These are phyloP conservation scores for Taphrorychus bicolor DNA, from an alignment of 2,888 invertebrate species.

Conservation along the genomic window DNA sequence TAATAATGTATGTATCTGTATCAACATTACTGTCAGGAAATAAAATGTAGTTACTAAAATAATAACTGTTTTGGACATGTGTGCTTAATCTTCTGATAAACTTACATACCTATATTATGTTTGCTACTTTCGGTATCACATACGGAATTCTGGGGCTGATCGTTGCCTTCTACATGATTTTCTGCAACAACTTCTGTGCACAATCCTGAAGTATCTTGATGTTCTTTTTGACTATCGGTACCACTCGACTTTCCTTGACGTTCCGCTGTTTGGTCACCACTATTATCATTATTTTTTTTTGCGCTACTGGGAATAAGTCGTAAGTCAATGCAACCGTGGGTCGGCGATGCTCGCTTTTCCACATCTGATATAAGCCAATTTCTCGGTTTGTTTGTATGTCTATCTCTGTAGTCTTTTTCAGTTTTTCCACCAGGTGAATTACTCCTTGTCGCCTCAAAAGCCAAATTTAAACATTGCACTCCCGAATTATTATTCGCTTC, in stretches of 20 bases:
- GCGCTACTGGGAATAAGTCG: conserved; percentile 29
- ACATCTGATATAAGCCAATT: conserved; percentile 59
- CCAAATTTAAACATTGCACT: conserved; percentile 53
- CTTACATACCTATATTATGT: conserved; percentile 51
- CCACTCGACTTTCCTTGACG: not conserved
- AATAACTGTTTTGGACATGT: too few species aligned
- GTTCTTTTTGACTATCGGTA: not conserved
- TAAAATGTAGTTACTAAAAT: too few species aligned
- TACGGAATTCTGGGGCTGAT: conserved; percentile 43
- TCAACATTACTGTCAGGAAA: too few species aligned
- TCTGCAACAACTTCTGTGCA: conserved; percentile 50
- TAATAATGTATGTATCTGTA: too few species aligned
- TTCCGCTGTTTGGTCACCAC: conserved; percentile 39
- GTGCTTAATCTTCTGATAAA: too few species aligned
- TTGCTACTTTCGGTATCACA: conserved; percentile 45
- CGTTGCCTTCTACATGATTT: conserved; percentile 50
- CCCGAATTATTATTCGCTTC: conserved; percentile 63
- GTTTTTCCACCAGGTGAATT: conserved; percentile 50
- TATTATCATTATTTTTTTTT: conserved; percentile 14
- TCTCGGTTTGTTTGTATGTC: conserved; percentile 52
- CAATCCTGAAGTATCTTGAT: conserved; percentile 54
- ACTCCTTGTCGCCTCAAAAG: conserved; percentile 43
- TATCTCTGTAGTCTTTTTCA: conserved; percentile 51
- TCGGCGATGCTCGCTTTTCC: conserved; percentile 45
- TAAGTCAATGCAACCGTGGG: conserved; percentile 54